Base-by-base conservation (phyloP, 2,888 invertebrate species). In the Hypselothyrea guttata region DNA sequence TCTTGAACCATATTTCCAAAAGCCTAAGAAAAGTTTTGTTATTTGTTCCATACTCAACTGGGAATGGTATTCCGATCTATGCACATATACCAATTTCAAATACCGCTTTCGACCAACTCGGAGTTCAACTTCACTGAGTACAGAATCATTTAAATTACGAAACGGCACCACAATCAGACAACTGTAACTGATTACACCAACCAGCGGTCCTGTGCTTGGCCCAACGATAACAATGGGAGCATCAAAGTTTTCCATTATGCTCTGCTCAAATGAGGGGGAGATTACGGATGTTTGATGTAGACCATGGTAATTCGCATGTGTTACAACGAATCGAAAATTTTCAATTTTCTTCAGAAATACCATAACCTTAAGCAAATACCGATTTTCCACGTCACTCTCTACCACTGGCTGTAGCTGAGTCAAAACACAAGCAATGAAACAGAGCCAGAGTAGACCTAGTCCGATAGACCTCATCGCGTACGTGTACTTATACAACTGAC, bases 381-480 rank as follows among this genome's bases (percentile, higher is more conserved):
- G 11, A 9, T 9, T 22, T 13, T 41, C 33, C 0, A 5, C n/a
- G n/a, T 47, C 38, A 33, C 27, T 47, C 18, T 46, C 15, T 9
- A 40, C 13, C 15, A 54, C 9, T 0, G 48, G 48, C 22, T 40
- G 33, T 9, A 47, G 27, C 5, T 47, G 47, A 3, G 38, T 13
- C 1, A 5, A 27, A 0, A 27, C 27, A 3, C 16, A 11, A 22
- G 8, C 7, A 2, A 54, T 7, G 9, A 31, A 7, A 7, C 22
- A 41, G 9, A 54, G 8, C 12, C 40, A 34, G 9, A 11, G 11
- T 27, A 47, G 1, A n/a, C n/a, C n/a, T n/a, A n/a, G n/a, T 5
- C 54, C 7, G 16, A 15, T 22, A 7, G 13, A 28, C 54, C 9
- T 41, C 55, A 48, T 55, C 12, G 16, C 35, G 22, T 22, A 22